phyloP scores from a whole-genome alignment of 2,888 invertebrate genomes.

The Aplocera efformata region DNA sequence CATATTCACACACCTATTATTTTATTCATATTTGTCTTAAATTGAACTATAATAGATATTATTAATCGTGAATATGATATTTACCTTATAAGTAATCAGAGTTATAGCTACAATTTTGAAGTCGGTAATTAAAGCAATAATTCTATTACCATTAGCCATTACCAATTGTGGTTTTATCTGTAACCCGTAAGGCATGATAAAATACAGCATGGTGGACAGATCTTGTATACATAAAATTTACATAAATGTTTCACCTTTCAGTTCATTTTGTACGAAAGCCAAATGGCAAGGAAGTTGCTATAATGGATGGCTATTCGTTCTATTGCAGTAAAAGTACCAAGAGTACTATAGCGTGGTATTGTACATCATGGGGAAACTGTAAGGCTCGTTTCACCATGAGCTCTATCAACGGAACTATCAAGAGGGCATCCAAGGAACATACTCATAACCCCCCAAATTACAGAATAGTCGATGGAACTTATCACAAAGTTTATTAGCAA shows the following conservation, averaged over 20 bases:
- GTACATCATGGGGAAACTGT: neutral
- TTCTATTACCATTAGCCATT: too few relatives aligned
- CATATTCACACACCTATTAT: too few relatives aligned
- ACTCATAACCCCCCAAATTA: conserved; percentile 8
- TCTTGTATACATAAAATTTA: too few relatives aligned
- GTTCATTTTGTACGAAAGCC: neutral
- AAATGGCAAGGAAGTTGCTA: conserved; percentile 2
- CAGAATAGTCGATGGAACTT: conserved; percentile 6
- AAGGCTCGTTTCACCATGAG: neutral
- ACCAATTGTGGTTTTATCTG: too few relatives aligned
- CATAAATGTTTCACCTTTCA: neutral
- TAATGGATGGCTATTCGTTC: conserved; percentile 1
- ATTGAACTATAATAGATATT: too few relatives aligned
- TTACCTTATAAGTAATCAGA: too few relatives aligned
- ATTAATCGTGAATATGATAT: too few relatives aligned
- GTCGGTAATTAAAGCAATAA: too few relatives aligned
- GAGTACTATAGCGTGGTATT: neutral
- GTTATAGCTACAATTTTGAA: too few relatives aligned
- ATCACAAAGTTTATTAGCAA: neutral
- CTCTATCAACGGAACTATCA: neutral
- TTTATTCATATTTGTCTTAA: too few relatives aligned
- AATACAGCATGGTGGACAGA: too few relatives aligned
- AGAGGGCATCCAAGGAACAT: neutral
- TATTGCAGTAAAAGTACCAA: neutral
- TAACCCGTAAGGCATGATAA: too few relatives aligned